Base-by-base conservation (phyloP, 2,888 invertebrate species). In the Sepiola atlantica region DNA sequence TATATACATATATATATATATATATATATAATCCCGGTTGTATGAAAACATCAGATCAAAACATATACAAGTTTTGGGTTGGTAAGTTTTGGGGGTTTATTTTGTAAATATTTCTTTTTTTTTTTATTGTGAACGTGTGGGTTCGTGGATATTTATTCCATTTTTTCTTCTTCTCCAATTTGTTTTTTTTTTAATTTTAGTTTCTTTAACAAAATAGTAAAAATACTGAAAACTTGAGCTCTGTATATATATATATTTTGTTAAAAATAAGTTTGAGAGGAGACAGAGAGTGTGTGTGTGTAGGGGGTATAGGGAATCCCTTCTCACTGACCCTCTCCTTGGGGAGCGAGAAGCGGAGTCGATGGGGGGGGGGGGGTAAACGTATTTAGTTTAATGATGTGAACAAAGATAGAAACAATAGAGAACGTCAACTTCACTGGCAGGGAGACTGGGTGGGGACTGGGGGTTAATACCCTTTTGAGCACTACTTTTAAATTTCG, bases 141-240 rank as follows among this genome's bases (percentile, higher is more conserved):
- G 8, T 45, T 45, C 45, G 45, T 4, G 45, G 45, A 45, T 45
- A 45, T 8, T 45, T 45, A 45, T 45, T 45, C 45, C 45, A 24
- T 18, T 57, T 57, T 16, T 61, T 61, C 24, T 61, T 28, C 28
- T 28, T 77, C 77, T 77, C 77, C n/a, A 77, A n/a, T 77, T 77
- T n/a, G 77, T n/a, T 77, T 77, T 77, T 8, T 4, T 45, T 45
- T 4, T 4, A 45, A 45, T 45, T 45, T n/a, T 21, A 32, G 77
- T 77, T 77, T 77, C n/a, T 92, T n/a, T 92, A 92, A 92, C 92
- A 92, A 92, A 92, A 92, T 92, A 92, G 92, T 92, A 92, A 92
- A 92, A 54, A 92, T 92, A 92, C 92, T 92, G 92, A 45, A 92
- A 77, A n/a, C n/a, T 92, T 54, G 54, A 54, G 54, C 54, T 92